Evolutionary conservation across 2,888 invertebrate species (phyloP).

Genomic region (Nephrotoma appendiculata): DNA sequence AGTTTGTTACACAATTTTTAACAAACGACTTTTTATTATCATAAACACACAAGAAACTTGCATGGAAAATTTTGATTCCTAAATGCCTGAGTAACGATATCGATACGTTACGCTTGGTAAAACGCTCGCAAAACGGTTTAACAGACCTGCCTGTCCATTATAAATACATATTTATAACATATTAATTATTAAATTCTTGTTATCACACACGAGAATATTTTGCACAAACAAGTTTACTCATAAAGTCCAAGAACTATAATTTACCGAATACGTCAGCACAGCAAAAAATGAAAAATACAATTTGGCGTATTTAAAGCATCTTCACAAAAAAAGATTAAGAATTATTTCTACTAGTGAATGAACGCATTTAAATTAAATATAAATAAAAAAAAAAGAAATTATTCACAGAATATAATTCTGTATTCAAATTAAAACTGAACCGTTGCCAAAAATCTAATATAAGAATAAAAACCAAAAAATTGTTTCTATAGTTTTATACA

Average conservation of each 20-base stretch:
- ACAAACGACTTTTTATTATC: too few relatives aligned
- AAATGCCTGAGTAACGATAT: too few relatives aligned
- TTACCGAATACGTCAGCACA: neutral
- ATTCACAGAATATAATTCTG: neutral
- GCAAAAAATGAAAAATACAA: neutral
- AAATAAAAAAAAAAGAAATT: neutral
- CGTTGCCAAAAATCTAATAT: neutral
- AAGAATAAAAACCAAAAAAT: neutral
- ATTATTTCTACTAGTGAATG: neutral
- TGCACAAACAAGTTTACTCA: neutral
- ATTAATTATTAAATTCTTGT: neutral
- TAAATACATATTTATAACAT: too few relatives aligned
- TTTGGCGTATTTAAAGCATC: neutral
- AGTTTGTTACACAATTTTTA: too few relatives aligned
- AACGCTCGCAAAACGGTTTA: too few relatives aligned
- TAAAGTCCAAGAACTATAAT: neutral
- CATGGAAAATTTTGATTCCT: too few relatives aligned
- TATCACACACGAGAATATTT: neutral
- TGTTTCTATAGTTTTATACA: neutral
- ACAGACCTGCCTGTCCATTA: too few relatives aligned
- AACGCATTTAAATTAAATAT: neutral
- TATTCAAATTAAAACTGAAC: neutral
- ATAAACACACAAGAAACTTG: too few relatives aligned
- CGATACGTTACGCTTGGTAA: too few relatives aligned
- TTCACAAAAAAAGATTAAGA: neutral